Percentiles rank a stretch among this genome's conserved stretches.
Conservation (phyloP, 2,113 vertebrate species). For the Perca schrenkii region DNA sequence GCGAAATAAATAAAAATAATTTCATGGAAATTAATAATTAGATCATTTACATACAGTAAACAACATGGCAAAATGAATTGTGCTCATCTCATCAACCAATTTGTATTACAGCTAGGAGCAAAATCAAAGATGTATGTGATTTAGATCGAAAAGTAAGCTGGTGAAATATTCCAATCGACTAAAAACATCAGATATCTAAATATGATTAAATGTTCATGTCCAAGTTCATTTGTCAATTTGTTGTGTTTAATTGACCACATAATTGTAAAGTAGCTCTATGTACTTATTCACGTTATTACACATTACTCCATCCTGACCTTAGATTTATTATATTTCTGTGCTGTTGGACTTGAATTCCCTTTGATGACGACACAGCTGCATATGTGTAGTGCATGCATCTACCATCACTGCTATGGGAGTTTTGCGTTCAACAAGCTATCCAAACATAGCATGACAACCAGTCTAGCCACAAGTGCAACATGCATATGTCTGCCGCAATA, state of each 20-base stretch:
- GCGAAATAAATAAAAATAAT: conserved; percentile 44
- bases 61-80: conserved; percentile 33
- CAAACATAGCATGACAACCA: conserved; percentile 13
- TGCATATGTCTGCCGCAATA: conserved; percentile 1
- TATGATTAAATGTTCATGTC: neutral
- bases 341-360: neutral
- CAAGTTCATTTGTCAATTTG: neutral
- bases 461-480: neutral
- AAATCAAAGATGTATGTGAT: conserved; percentile 4
- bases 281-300: neutral
- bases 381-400: neutral
- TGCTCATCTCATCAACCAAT: conserved; percentile 43
- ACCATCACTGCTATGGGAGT: neutral
- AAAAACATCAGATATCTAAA: neutral
- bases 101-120: conserved; percentile 14
- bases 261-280: neutral
- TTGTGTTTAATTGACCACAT: neutral
- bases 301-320: neutral
- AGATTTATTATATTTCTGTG: neutral
- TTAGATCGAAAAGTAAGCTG: neutral
- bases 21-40: conserved; percentile 54
- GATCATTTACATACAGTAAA: conserved; percentile 49
- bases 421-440: conserved; percentile 14
- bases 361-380: neutral
- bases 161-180: neutral